Evolutionary conservation across 1,140 invertebrate species (phyloP).

Genomic region (Eciton burchellii): DNA sequence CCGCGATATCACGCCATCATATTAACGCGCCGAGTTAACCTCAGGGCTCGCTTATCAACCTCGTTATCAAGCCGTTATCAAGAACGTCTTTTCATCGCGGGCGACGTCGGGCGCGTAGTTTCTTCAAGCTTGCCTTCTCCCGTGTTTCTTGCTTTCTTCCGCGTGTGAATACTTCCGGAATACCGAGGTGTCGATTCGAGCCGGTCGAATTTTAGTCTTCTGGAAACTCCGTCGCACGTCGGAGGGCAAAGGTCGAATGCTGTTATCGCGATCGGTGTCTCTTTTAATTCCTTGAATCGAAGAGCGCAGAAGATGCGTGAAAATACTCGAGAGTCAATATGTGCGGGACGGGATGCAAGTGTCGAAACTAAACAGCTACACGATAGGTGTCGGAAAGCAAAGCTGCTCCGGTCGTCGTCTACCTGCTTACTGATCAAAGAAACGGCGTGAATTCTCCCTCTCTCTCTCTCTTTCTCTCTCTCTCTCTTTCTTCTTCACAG

Average conservation of each 20-base stretch:
- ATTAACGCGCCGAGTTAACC: background rate
- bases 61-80: background rate
- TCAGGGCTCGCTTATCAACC: background rate
- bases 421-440: slow-evolving; percentile 31
- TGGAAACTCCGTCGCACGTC: background rate
- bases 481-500: too few relatives aligned
- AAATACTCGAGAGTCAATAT: slow-evolving; percentile 46
- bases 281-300: slow-evolving; percentile 4
- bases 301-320: slow-evolving; percentile 3
- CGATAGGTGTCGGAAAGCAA: slow-evolving; percentile 51
- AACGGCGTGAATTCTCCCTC: slow-evolving; percentile 47
- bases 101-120: background rate
- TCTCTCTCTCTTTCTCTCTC: too few relatives aligned
- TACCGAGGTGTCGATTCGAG: too few relatives aligned
- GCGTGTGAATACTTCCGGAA: too few relatives aligned
- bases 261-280: slow-evolving; percentile 7
- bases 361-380: slow-evolving; percentile 56
- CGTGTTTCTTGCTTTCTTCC: too few relatives aligned
- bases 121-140: too few relatives aligned
- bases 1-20: slow-evolving; percentile 20
- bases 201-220: background rate
- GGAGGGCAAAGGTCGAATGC: background rate
- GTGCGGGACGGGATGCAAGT: slow-evolving; percentile 37
- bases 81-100: background rate
- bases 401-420: slow-evolving; percentile 20